These are phyloP conservation scores for Psittacula cyanocephala DNA, from an alignment of 2,113 vertebrate species.

Conservation along the genomic window DNA sequence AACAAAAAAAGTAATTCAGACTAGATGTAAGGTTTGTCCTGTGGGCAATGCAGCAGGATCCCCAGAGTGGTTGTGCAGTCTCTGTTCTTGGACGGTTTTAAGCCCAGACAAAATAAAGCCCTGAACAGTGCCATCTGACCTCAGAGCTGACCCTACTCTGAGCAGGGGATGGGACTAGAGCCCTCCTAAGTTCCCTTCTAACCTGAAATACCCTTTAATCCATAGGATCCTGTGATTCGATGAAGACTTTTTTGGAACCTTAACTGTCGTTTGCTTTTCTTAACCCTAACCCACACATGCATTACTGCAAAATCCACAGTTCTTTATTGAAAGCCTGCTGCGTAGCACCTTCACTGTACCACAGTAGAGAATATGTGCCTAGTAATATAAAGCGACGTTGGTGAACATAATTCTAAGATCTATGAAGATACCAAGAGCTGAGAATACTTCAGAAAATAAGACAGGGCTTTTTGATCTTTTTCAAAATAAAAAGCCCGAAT, in stretches of 20 bases:
- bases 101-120: neutral
- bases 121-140: neutral
- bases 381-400: neutral
- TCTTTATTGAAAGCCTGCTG: neutral
- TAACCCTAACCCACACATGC: neutral
- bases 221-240: neutral
- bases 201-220: neutral
- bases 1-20: neutral
- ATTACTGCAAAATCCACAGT: neutral
- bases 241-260: neutral
- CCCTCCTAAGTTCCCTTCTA: neutral
- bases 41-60: neutral
- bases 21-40: neutral
- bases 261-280: neutral
- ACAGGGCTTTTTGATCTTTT: neutral
- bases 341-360: neutral
- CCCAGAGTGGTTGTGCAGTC: neutral
- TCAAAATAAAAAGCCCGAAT: neutral
- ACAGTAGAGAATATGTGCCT: neutral
- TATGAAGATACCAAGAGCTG: neutral
- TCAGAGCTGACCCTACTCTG: neutral
- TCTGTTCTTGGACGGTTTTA: neutral
- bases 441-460: slow-evolving; percentile 9
- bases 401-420: neutral
- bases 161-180: neutral